phyloP scores from a whole-genome alignment of 2,113 vertebrate species.

The Elephas maximus region DNA sequence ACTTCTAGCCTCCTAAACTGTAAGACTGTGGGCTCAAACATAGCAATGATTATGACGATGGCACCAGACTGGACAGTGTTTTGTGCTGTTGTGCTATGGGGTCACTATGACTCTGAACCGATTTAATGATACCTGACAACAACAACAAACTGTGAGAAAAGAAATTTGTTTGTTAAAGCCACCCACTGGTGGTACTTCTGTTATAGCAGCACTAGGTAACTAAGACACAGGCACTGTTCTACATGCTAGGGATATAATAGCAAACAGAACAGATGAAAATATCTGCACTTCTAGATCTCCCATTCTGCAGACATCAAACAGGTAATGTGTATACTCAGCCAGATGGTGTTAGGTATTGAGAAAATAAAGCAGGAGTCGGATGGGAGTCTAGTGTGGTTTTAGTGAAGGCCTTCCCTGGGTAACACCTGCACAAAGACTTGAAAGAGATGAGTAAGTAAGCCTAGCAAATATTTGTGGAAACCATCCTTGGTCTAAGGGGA shows the following conservation, averaged over 20 bases:
- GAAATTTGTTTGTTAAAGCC: too few relatives aligned
- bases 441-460: background rate
- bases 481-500: background rate
- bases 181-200: too few relatives aligned
- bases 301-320: fast-evolving
- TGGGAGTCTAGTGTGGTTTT: background rate
- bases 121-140: too few relatives aligned
- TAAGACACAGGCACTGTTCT: background rate
- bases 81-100: too few relatives aligned
- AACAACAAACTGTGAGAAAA: too few relatives aligned
- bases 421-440: background rate
- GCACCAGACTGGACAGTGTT: too few relatives aligned
- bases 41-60: too few relatives aligned
- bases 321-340: background rate
- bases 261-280: background rate
- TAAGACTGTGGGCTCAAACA: too few relatives aligned
- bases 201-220: too few relatives aligned
- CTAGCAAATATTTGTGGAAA: background rate
- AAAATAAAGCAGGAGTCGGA: background rate
- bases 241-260: too few relatives aligned
- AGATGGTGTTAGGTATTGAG: background rate
- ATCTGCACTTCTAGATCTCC: background rate
- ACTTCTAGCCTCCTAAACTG: too few relatives aligned
- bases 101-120: too few relatives aligned
- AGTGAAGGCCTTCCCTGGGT: background rate